Evolutionary conservation across 2,797 vertebrate species (phyloP).

Genomic region (Gobio occitaniae): DNA sequence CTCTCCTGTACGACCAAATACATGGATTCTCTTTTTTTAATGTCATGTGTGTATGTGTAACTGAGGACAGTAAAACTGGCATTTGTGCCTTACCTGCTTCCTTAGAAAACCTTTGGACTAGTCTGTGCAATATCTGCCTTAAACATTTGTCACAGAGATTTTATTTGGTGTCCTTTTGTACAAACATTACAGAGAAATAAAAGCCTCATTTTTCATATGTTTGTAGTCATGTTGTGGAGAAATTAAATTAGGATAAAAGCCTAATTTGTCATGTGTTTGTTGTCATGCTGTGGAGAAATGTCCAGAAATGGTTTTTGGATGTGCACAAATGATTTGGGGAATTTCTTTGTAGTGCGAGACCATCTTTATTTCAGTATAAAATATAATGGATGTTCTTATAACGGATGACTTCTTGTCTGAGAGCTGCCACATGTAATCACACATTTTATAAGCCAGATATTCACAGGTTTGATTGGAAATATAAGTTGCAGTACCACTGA

Average conservation of each 20-base stretch:
- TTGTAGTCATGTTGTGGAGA: not conserved
- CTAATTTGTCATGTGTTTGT: slow-evolving; percentile 59
- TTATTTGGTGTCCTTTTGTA: slow-evolving; percentile 71
- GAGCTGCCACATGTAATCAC: slow-evolving; percentile 15
- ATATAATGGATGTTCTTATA: not conserved
- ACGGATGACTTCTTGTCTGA: slow-evolving; percentile 14
- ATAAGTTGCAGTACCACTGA: too few species aligned
- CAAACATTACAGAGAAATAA: slow-evolving; percentile 84
- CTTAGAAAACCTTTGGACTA: slow-evolving; percentile 76
- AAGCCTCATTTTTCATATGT: slow-evolving; percentile 67
- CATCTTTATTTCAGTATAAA: slow-evolving; percentile 22
- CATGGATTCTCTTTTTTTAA: slow-evolving; percentile 49
- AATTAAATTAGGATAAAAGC: slow-evolving; percentile 72
- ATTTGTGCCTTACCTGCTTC: slow-evolving; percentile 82
- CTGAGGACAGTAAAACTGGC: slow-evolving; percentile 74
- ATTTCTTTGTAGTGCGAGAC: not conserved
- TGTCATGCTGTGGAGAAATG: not conserved
- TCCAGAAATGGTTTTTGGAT: not conserved
- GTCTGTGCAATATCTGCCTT: slow-evolving; percentile 86
- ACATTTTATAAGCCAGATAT: not conserved
- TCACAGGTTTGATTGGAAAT: not conserved
- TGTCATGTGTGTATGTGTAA: slow-evolving; percentile 59
- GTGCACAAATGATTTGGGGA: not conserved
- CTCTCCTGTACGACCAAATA: slow-evolving; percentile 69
- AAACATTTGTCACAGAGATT: slow-evolving; percentile 46